phyloP scores from a whole-genome alignment of 2,113 vertebrate species.

The Nycticorax nycticorax region DNA sequence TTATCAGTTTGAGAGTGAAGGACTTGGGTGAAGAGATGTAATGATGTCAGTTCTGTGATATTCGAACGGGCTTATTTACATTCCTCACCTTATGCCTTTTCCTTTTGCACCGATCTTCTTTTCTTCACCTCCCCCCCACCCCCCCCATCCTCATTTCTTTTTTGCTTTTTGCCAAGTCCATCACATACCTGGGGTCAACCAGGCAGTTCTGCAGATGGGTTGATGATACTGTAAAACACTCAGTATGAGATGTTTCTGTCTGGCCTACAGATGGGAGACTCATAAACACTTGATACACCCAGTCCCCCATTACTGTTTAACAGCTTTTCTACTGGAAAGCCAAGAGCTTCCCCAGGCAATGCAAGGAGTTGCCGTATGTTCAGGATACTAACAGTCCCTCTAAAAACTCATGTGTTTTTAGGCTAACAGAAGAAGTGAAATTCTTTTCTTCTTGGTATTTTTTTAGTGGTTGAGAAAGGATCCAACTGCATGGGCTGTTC shows the following conservation, averaged over 20 bases:
- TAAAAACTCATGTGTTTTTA: constrained; percentile 36
- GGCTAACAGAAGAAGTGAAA: neutral
- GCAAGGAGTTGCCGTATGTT: constrained; percentile 23
- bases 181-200: constrained; percentile 5
- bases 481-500: neutral
- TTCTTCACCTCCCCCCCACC: neutral
- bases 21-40: neutral
- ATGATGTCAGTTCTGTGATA: constrained; percentile 18
- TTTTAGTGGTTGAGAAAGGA: constrained; percentile 11
- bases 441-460: constrained; percentile 17
- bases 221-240: neutral
- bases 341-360: constrained; percentile 41
- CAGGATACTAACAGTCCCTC: neutral
- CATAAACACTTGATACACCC: constrained; percentile 54
- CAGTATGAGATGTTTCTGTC: constrained; percentile 15
- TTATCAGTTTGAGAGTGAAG: constrained; percentile 32
- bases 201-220: constrained; percentile 20
- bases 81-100: constrained; percentile 19
- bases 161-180: neutral
- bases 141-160: neutral
- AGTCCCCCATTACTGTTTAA: constrained; percentile 47
- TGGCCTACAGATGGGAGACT: constrained; percentile 44
- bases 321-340: constrained; percentile 54
- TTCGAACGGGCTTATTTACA: constrained; percentile 25
- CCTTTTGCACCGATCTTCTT: neutral